Percentiles rank a stretch among this genome's conserved stretches.
phyloP scores from a whole-genome alignment of 2,113 vertebrate species.

The Cichladusa arquata region DNA sequence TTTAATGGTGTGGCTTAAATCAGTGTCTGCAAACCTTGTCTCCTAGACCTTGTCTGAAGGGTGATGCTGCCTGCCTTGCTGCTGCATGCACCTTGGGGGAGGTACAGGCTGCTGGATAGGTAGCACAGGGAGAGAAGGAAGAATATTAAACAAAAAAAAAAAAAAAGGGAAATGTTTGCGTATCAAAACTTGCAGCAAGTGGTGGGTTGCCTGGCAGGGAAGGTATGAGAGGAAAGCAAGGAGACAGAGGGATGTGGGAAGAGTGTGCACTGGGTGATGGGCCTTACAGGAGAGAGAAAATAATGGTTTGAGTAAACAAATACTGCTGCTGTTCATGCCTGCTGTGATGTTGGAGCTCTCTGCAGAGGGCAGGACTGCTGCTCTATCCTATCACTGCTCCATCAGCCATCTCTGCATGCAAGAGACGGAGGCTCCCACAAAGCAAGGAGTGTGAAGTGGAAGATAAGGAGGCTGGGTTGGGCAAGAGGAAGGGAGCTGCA shows the following conservation, averaged over 20 bases:
- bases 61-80: background rate
- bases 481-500: background rate
- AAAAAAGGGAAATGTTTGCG: background rate
- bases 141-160: background rate
- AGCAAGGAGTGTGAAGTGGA: background rate
- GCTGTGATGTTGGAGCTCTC: background rate
- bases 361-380: background rate
- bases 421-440: background rate
- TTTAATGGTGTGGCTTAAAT: background rate
- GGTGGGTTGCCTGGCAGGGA: accelerated
- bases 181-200: background rate
- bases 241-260: background rate
- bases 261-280: background rate
- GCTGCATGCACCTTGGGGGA: accelerated
- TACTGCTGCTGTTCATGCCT: background rate
- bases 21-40: background rate
- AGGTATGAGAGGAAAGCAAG: background rate
- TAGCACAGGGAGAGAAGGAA: background rate
- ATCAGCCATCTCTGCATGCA: background rate
- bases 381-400: background rate
- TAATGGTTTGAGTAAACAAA: background rate
- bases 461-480: conserved; percentile 24
- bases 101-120: background rate
- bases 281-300: background rate
- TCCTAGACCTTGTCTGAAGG: background rate